Base-by-base conservation (phyloP, 2,113 vertebrate species). In the Dunckerocampus dactyliophorus region DNA sequence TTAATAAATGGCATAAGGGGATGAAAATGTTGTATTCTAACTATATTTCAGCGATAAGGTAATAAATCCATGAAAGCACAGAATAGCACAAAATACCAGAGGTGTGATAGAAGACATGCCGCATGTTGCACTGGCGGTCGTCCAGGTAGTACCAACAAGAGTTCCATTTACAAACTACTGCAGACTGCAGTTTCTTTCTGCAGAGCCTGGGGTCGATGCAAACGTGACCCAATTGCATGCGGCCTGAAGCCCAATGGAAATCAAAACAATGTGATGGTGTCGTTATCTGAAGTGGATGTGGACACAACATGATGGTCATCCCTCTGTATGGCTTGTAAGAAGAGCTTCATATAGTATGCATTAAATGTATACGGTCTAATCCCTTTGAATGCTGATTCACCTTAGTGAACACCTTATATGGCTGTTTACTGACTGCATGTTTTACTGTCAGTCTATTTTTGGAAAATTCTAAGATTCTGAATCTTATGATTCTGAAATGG, bases 141-240 rank as follows among this genome's bases (percentile, higher is more conserved):
- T 16, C 48, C 56, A 55, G 67, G 55, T 63, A 71, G 55, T 42
- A 62, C 63, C 52, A 63, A 73, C 77, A 82, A 81, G 77, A 71
- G 67, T 62, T 76, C 63, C 67, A 71, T 75, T 5, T 74, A 59
- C 50, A 69, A 63, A 61, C 59, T 73, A 28, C 24, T 28, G 24
- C 24, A 28, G 2, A 39, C 84, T 81, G 87, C 85, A 82, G 69
- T 74, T 83, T 71, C 70, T 82, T 78, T 85, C 75, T 83, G 86
- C 87, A 88, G 85, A 74, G 75, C 80, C 62, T 72, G 28, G 58
- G 76, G 72, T 76, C 63, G 46, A 67, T 53, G 81, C 63, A 43
- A 39, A 39, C 8, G 11, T 39, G 37, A 39, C 37, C 8, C 37
- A 39, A 39, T 2, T 39, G 37, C 8, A 39, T 39, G 37, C 8